Evolutionary conservation across 2,797 vertebrate species (phyloP), one percentile per base, ranked within the genome.

Genomic region (Sylvia borin): DNA sequence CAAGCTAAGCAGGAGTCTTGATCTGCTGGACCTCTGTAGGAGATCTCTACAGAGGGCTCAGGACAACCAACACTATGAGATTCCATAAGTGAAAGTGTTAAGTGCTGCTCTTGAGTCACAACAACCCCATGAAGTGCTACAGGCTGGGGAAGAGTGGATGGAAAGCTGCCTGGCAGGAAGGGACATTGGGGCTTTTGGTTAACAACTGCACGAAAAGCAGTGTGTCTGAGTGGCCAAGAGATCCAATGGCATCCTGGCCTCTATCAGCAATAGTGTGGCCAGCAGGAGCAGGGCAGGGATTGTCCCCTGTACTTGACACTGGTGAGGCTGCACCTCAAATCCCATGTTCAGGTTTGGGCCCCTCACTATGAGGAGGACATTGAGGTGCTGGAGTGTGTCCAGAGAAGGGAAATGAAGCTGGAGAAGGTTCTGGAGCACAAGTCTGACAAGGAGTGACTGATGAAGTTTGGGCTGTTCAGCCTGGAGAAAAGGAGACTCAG

Each of bases 1-100:
- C 13, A 72, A 48, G 9, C 1, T 64, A 21, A 0, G 0, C 1
- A 2, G 22, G 2, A 43, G 1, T 8, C 20, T 11, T 26, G 14
- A 22, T 62, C 25, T 40, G 1, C 24, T 65, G 7, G 11, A 60
- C 7, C 36, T 36, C 10, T 13, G 14, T 5, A 36, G 36, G 9
- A 34, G 25, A 11, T 20, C 9, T 60, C 12, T 60, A 1, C n/a
- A 71, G 42, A 62, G 24, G 15, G 13, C 7, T 25, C 42, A 62
- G 70, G 13, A 40, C 9, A 45, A 3, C 10, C 32, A 70, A 1
- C 0, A 9, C 4, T 21, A 40, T 8, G 29, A 61, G 3, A 6
- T 26, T 55, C 51, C 47, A 26, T 13, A 13, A 25, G 13, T 5
- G 2, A 43, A 43, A 43, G 6, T 4, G 24, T 13, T 3, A 4